Base-by-base conservation (phyloP, 2,113 vertebrate species). In the Onychorhynchus coronatus region DNA sequence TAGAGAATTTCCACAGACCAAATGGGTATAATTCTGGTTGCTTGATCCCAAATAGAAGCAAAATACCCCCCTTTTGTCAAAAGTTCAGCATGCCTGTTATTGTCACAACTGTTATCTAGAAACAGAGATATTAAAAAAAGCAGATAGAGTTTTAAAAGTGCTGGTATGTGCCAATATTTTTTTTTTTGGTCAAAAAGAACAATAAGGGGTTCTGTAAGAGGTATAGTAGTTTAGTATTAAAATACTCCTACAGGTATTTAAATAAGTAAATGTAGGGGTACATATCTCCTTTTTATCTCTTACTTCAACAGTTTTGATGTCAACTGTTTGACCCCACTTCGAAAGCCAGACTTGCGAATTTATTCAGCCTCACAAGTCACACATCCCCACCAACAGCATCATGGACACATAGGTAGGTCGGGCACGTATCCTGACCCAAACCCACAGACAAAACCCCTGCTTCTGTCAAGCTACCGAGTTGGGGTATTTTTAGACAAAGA, bases 361-460 rank as follows among this genome's bases (percentile, higher is more conserved):
- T 71, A 30, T 81, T 74, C 84, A 82, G 27, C 20, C 42, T 77
- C 21, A 58, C 28, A 56, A 14, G 12, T 56, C 59, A n/a, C 25
- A 22, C 42, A 10, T 39, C 5, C 8, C 17, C 33, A 55, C n/a
- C 44, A 55, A 14, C 27, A 81, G 9, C 30, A 80, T 11, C 67
- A 37, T 4, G 11, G 39, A 46, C 6, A 20, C 8, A 24, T 3
- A 8, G 0, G 3, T 17, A 70, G 18, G 27, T 23, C 6, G 37
- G 63, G 9, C 62, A 71, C 3, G 1, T 30, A 27, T 53, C 9
- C 5, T 30, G 3, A 30, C 14, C 46, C 67, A 94, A 80, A 68
- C 2, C 8, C 25, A 33, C 0, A 8, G 15, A 33, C 14, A 63
- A 78, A 90, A 56, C 5, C 80, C 19, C 24, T 59, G 11, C 21